Base-by-base conservation (phyloP, 2,888 invertebrate species). In the Mimachlamys varia region DNA sequence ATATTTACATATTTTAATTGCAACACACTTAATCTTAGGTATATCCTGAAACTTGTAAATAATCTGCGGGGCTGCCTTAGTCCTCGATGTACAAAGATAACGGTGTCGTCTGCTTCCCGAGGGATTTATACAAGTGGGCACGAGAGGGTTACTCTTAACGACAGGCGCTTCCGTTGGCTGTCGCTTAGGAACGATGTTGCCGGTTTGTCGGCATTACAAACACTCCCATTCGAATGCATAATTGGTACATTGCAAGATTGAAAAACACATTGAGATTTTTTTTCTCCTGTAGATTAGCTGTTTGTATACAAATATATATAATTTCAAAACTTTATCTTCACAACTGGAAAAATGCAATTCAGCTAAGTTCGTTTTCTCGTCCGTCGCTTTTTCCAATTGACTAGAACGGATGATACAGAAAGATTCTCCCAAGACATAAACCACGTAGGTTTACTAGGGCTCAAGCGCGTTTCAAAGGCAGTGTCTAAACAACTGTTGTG, bases 321-420 rank as follows among this genome's bases (percentile, higher is more conserved):
- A 15, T 76, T 76, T 76, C 27, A 76, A 76, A 76, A 76, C 33
- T 76, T 22, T 12, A 76, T 33, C 33, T 76, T 27, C 33, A 27
- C 76, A 76, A 76, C 33, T 76, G 76, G 76, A 76, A 76, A 76
- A 76, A 76, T 33, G 33, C 27, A 33, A 76, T 76, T 76, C 76
- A 76, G 76, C 76, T 76, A 33, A 76, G 76, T 76, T 76, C 76
- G 76, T 76, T 76, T 76, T 76, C 76, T 76, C 33, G 76, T 22
- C 76, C 76, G 76, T 76, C 76, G 27, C 27, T 76, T 76, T n/a
- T 76, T 76, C 76, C 76, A 76, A 76, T 76, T 76, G 76, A 76
- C 76, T 76, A 76, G 76, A 76, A 76, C 76, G 76, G 58, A 58
- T 76, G 1, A 76, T 33, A 76, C 76, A 33, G 76, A 76, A 33